phyloP scores from a whole-genome alignment of 1,140 invertebrate genomes.

The Platyscapa corneri region DNA sequence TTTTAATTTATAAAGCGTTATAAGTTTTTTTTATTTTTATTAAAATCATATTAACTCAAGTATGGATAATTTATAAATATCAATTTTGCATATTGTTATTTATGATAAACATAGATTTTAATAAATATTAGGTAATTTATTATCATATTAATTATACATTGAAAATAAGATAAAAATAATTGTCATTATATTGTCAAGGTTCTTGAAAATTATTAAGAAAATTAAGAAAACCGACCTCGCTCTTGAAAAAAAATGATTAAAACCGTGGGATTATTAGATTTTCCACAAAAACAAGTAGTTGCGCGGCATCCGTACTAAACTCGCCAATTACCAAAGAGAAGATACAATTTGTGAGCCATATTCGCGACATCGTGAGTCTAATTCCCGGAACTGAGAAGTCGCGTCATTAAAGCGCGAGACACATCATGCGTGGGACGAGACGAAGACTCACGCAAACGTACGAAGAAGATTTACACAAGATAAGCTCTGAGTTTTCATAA shows the following conservation, averaged over 20 bases:
- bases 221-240: neutral
- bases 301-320: neutral
- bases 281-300: neutral
- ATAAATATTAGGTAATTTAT: neutral
- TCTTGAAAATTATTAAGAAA: neutral
- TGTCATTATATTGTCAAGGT: neutral
- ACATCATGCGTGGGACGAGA: neutral
- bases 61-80: too few species aligned
- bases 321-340: slow-evolving; percentile 14
- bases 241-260: neutral
- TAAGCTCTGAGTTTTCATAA: neutral
- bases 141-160: neutral
- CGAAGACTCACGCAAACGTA: neutral
- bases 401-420: too few species aligned
- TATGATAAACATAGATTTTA: neutral
- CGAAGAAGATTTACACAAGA: neutral
- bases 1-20: too few species aligned
- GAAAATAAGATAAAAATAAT: neutral
- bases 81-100: too few species aligned
- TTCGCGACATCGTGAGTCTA: neutral
- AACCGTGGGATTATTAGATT: neutral
- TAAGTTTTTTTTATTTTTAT: too few species aligned
- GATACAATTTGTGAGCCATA: neutral
- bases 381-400: slow-evolving; percentile 18
- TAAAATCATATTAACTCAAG: too few species aligned